phyloP scores from a whole-genome alignment of 1,140 invertebrate species.

The Achroia grisella region DNA sequence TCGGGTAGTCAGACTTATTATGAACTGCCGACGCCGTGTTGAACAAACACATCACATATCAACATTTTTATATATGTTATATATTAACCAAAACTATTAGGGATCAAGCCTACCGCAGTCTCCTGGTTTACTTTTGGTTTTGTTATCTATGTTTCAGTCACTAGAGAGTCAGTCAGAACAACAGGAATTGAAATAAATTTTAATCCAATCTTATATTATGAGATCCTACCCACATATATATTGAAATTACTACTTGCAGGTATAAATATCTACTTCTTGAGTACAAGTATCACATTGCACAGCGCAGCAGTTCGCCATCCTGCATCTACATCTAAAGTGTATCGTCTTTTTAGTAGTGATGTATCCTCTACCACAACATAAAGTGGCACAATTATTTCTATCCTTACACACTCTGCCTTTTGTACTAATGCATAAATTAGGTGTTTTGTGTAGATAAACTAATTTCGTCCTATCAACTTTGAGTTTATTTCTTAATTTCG shows the following conservation, averaged over 20 bases:
- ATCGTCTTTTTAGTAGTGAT: slow-evolving; percentile 79
- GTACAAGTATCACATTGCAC: slow-evolving; percentile 92
- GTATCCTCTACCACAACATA: slow-evolving; percentile 90
- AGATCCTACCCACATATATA: too few relatives aligned
- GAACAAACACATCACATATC: too few relatives aligned
- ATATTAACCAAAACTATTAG: too few relatives aligned
- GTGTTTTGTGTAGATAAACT: slow-evolving; percentile 91
- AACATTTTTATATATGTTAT: too few relatives aligned
- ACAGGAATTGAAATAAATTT: too few relatives aligned
- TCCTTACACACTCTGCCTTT: slow-evolving; percentile 83
- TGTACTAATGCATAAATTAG: slow-evolving; percentile 92
- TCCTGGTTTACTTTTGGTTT: too few relatives aligned
- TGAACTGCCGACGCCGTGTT: too few relatives aligned
- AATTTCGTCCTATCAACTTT: slow-evolving; percentile 81
- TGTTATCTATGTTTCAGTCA: too few relatives aligned
- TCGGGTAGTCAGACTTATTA: too few relatives aligned
- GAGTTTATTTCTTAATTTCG: slow-evolving; percentile 78
- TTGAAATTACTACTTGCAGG: slow-evolving; percentile 70
- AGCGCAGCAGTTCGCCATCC: slow-evolving; percentile 95
- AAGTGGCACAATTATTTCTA: slow-evolving; percentile 86
- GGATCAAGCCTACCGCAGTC: too few relatives aligned
- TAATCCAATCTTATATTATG: too few relatives aligned
- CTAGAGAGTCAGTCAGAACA: too few relatives aligned
- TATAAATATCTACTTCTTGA: slow-evolving; percentile 78
- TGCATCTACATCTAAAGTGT: slow-evolving; percentile 88